Evolutionary conservation across 2,113 vertebrate genomes (phyloP), one percentile per base, ranked within the genome.

Genomic region (Sylvietta virens): DNA sequence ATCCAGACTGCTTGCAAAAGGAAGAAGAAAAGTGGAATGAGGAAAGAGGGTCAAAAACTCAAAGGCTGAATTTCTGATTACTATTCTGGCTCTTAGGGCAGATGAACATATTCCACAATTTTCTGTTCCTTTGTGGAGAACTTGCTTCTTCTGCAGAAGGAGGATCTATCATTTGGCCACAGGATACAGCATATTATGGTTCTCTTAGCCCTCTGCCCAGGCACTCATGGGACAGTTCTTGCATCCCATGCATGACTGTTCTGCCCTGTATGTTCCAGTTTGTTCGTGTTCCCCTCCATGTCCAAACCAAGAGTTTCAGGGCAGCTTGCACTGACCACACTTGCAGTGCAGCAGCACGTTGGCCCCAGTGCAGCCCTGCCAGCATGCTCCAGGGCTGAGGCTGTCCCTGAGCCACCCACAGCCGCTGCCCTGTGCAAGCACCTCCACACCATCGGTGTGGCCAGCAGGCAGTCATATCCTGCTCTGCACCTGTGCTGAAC

Each of bases 241-340:
- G 31, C 18, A 35, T 33, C 13, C 9, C 17, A 4, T 7, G 2
- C 23, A 3, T 2, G 10, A 33, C 15, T 61, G 0, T 58, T 74
- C 67, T 84, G 15, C 40, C 31, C 15, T 64, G 1, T n/a, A 4
- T 26, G 24, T 50, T 24, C 15, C 1, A 1, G 6, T 37, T 28
- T 40, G 28, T 54, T 78, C 39, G 1, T 35, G 22, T 71, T 67
- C 8, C 42, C 12, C 4, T 64, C 47, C 22, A 1, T 31, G 23
- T 30, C 62, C 53, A 73, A 86, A 88, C 1, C 57, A 60, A 24
- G 61, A 62, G 40, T 72, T 64, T 76, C 15, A 21, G 48, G 57
- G 31, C 78, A 82, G 28, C 57, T 82, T 0, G 0, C 4, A 0
- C 27, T 24, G 58, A 19, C 6, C 12, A 5, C 15, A 15, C 19